A percentile compares a stretch with the other conserved stretches of the same genome.
Evolutionary conservation across 2,888 invertebrate species (phyloP).

Genomic region (Drosophila anomelani): DNA sequence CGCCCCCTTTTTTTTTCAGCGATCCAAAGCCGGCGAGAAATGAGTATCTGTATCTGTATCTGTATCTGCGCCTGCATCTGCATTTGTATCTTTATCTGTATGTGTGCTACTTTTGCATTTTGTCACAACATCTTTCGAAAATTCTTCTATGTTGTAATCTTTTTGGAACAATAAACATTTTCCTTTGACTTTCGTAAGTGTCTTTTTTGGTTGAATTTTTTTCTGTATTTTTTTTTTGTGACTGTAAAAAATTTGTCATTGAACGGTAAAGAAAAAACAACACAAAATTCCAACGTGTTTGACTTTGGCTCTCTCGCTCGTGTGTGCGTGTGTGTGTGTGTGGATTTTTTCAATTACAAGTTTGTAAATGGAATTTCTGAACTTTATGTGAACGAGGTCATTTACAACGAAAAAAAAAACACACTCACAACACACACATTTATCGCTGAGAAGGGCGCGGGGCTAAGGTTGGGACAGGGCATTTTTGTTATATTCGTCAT

Average conservation of each 20-base stretch:
- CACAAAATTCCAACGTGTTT: conserved; percentile 68
- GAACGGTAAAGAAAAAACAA: conserved; percentile 63
- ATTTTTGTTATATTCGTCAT: conserved; percentile 63
- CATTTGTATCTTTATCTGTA: conserved; percentile 34
- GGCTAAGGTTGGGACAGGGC: conserved; percentile 30
- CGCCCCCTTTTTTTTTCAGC: conserved; percentile 7
- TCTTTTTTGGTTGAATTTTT: conserved; percentile 48
- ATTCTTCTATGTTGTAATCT: conserved; percentile 68
- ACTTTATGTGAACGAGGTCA: conserved; percentile 78
- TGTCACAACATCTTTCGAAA: conserved; percentile 48
- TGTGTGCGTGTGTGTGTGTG: conserved; percentile 42
- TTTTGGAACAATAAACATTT: conserved; percentile 50
- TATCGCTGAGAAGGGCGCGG: conserved; percentile 31
- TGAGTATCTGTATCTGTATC: conserved; percentile 57
- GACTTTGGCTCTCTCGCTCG: conserved; percentile 53
- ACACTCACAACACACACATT: conserved; percentile 36
- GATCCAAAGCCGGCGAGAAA: conserved; percentile 48
- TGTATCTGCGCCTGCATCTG: conserved; percentile 25
- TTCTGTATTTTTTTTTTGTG: conserved; percentile 8
- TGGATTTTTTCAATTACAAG: conserved; percentile 76
- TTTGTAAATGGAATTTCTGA: conserved; percentile 77
- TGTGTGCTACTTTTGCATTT: conserved; percentile 68
- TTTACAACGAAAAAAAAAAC: conserved; percentile 65
- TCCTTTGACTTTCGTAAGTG: conserved; percentile 66
- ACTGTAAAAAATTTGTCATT: conserved; percentile 74